Percentiles rank a stretch among this genome's conserved stretches.
Evolutionary conservation across 30 jellyfish, hydroid and myxozoan genomes (phyloP).

Genomic region (Cassiopea andromeda): DNA sequence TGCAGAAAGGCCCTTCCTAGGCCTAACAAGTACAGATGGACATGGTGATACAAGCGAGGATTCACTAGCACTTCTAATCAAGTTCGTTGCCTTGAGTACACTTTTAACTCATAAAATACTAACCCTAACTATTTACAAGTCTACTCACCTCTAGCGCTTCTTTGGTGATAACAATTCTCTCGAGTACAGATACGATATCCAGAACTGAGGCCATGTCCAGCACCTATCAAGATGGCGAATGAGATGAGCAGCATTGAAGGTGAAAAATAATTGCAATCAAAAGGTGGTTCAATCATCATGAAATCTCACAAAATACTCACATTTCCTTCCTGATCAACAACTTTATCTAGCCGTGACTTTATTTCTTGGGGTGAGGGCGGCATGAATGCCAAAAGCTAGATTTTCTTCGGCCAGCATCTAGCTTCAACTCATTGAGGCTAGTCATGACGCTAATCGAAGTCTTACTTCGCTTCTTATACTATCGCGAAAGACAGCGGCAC

Average conservation of each 20-base stretch:
- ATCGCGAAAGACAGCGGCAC: slow-evolving; percentile 80
- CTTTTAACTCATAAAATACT: neutral
- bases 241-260: slow-evolving; percentile 29
- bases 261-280: slow-evolving; percentile 5
- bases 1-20: neutral
- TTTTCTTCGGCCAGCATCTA: slow-evolving; percentile 84
- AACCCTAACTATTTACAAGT: neutral
- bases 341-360: slow-evolving; percentile 97
- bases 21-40: slow-evolving; percentile 25
- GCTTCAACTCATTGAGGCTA: slow-evolving; percentile 75
- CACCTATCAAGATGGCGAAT: slow-evolving; percentile 89
- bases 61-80: neutral
- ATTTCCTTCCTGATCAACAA: slow-evolving; percentile 97
- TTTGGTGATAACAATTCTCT: slow-evolving; percentile 74
- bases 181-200: slow-evolving; percentile 90
- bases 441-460: slow-evolving; percentile 82
- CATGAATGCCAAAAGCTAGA: slow-evolving; percentile 92
- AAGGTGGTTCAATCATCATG: neutral
- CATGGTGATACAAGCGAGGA: neutral
- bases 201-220: slow-evolving; percentile 93
- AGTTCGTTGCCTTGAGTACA: neutral
- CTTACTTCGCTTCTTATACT: slow-evolving; percentile 77
- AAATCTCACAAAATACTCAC: slow-evolving; percentile 53
- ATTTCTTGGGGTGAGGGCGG: slow-evolving; percentile 99
- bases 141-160: slow-evolving; percentile 94